Evolutionary conservation across 2,888 invertebrate genomes (phyloP).

Genomic region (Onthophagus sagittarius): DNA sequence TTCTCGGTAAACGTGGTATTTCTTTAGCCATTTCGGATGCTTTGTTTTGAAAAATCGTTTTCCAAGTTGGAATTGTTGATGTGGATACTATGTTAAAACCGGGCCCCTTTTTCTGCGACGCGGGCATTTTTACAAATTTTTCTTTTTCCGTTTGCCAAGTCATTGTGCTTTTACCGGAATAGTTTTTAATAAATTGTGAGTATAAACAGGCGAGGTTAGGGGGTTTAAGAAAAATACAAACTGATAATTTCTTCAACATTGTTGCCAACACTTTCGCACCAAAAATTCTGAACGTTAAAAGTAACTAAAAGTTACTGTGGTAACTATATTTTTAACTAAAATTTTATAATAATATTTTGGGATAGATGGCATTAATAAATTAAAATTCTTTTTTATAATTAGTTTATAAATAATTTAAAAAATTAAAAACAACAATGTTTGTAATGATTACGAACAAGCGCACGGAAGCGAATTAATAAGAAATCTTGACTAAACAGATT

Average conservation of each 20-base stretch:
- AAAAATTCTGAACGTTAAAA: neutral
- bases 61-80: slow-evolving; percentile 57
- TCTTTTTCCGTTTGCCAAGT: slow-evolving; percentile 54
- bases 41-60: slow-evolving; percentile 30
- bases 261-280: neutral
- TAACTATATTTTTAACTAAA: no score
- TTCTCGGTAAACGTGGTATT: slow-evolving; percentile 38
- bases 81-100: slow-evolving; percentile 49
- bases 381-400: no score
- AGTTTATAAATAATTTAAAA: no score
- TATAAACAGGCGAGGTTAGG: neutral
- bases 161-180: slow-evolving; percentile 40
- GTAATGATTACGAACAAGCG: no score
- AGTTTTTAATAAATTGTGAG: neutral
- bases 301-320: no score
- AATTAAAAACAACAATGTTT: no score
- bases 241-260: neutral
- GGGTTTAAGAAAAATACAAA: neutral
- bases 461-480: no score
- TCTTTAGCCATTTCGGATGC: slow-evolving; percentile 38
- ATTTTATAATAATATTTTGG: no score
- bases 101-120: slow-evolving; percentile 54
- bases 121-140: slow-evolving; percentile 52
- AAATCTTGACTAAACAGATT: no score
- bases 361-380: no score